Percentiles rank a stretch among this genome's conserved stretches.
Evolutionary conservation across 2,797 vertebrate species (phyloP).

Genomic region (Anguilla anguilla): DNA sequence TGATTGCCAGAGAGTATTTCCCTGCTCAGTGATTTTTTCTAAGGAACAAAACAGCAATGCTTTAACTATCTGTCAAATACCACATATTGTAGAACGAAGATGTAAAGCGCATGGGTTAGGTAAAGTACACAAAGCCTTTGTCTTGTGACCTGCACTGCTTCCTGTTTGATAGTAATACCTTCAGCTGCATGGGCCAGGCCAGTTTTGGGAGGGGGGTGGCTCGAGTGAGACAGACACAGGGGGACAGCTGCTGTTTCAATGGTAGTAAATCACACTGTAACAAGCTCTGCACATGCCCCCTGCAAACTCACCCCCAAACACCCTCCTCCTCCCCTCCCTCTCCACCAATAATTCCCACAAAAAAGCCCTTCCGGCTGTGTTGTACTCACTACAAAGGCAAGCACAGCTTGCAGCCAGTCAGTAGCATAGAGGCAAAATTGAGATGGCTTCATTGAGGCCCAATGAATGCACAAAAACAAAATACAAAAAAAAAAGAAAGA

Average conservation of each 20-base stretch:
- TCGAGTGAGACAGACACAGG: constrained; percentile 73
- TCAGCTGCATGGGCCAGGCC: neutral
- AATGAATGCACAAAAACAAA: neutral
- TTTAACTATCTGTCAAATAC: neutral
- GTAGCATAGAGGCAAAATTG: constrained; percentile 78
- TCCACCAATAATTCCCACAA: constrained; percentile 21
- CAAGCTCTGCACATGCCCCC: constrained; percentile 74
- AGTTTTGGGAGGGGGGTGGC: constrained; percentile 59
- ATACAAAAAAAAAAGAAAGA: constrained; percentile 66
- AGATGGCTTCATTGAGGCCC: constrained; percentile 81
- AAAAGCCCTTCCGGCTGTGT: constrained; percentile 72
- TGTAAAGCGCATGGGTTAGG: neutral
- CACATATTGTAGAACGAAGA: neutral
- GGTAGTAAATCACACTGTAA: constrained; percentile 97
- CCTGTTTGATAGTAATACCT: neutral
- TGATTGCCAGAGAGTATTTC: neutral
- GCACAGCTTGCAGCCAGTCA: constrained; percentile 84
- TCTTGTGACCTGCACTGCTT: neutral
- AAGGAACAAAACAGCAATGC: neutral
- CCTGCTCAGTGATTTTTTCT: neutral
- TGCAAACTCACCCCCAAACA: constrained; percentile 18
- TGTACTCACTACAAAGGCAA: constrained; percentile 84
- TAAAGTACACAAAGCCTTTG: neutral
- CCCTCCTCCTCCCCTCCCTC: neutral
- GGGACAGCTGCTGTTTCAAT: constrained; percentile 99